A percentile compares a stretch with the other conserved stretches of the same genome.
These are phyloP conservation scores for Dasyornis broadbenti DNA, from an alignment of 2,113 vertebrate genomes.

Conservation along the genomic window DNA sequence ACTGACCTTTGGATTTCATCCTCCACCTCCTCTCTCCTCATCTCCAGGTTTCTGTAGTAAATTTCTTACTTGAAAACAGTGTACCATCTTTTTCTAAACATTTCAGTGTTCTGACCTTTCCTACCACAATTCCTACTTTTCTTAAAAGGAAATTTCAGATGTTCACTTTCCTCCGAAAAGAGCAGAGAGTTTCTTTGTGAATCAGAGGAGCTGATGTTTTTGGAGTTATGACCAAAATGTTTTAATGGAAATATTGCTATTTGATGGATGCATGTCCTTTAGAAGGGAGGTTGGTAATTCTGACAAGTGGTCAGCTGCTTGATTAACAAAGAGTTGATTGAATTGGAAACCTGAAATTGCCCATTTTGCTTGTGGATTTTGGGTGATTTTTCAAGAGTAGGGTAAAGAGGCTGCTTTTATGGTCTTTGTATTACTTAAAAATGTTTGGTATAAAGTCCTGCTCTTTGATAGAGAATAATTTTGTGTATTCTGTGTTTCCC, in stretches of 20 bases:
- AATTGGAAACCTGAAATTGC: neutral
- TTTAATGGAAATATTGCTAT: neutral
- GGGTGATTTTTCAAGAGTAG: neutral
- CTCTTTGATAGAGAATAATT: neutral
- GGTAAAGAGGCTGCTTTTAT: neutral
- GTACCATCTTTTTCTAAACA: rapidly evolving
- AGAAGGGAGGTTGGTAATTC: neutral
- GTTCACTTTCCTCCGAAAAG: neutral
- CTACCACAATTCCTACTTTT: rapidly evolving
- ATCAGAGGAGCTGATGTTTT: neutral
- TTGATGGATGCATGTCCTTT: neutral
- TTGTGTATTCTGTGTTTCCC: neutral
- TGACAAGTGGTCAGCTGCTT: neutral
- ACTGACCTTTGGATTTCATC: neutral
- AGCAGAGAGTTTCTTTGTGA: neutral
- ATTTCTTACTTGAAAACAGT: neutral
- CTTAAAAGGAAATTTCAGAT: neutral
- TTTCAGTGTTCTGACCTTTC: neutral
- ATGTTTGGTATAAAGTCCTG: neutral
- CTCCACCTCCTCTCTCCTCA: neutral
- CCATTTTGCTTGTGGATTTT: neutral
- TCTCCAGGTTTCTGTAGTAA: neutral
- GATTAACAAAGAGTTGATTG: neutral
- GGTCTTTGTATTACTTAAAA: neutral
- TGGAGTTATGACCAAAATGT: neutral